A percentile compares a stretch with the other conserved stretches of the same genome.
Conservation (phyloP, 1,140 invertebrate species). For the Mercenaria mercenaria region DNA sequence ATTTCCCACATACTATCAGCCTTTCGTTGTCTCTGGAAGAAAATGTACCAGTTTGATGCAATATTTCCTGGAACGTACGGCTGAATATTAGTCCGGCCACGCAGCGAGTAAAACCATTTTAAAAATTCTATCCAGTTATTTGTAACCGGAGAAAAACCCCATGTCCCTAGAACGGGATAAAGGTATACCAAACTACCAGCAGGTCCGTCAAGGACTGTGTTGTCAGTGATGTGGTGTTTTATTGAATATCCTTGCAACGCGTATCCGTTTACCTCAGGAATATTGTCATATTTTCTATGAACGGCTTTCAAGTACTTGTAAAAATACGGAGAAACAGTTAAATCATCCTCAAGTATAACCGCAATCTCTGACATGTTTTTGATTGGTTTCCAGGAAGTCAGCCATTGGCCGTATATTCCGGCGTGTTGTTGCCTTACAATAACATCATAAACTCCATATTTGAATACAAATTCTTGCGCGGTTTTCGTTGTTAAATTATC, state of each 20-base stretch:
- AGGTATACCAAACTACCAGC: conserved; percentile 24
- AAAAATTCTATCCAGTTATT: conserved; percentile 49
- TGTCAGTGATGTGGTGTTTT: conserved; percentile 38
- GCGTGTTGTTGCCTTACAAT: conserved; percentile 66
- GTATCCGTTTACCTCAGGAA: conserved; percentile 70
- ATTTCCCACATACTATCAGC: conserved; percentile 45
- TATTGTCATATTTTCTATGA: conserved; percentile 72
- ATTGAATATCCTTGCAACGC: conserved; percentile 66
- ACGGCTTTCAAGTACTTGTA: conserved; percentile 74
- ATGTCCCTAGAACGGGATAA: conserved; percentile 54
- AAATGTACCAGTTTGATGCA: background rate
- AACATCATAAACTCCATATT: conserved; percentile 67
- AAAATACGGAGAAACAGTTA: conserved; percentile 75
- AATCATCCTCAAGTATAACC: conserved; percentile 77
- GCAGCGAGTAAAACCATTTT: conserved; percentile 26
- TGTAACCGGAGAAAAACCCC: conserved; percentile 46
- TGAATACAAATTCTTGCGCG: conserved; percentile 69
- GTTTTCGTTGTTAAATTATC: conserved; percentile 52
- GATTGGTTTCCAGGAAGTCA: conserved; percentile 71
- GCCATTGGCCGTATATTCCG: conserved; percentile 76
- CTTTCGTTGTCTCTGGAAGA: conserved; percentile 3
- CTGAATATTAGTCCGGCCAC: background rate
- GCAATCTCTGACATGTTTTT: conserved; percentile 71
- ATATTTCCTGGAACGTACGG: conserved; percentile 34
- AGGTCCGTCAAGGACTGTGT: background rate